A percentile compares a stretch with the other conserved stretches of the same genome.
phyloP scores from a whole-genome alignment of 2,888 invertebrate species.

The Herminia tarsipennalis region DNA sequence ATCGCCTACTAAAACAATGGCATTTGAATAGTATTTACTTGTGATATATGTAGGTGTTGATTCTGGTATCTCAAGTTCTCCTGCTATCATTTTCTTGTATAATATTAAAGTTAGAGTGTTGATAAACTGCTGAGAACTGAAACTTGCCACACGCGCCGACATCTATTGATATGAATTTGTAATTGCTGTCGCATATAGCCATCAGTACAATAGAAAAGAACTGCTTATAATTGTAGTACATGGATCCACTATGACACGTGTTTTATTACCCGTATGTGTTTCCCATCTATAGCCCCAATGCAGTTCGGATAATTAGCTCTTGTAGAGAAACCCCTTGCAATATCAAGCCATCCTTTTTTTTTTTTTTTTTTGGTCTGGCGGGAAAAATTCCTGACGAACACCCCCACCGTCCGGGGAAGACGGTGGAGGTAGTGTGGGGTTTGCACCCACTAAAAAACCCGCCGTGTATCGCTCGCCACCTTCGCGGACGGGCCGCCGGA shows the following conservation, averaged over 20 bases:
- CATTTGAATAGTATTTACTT: background rate
- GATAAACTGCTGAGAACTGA: background rate
- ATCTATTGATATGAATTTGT: constrained; percentile 10
- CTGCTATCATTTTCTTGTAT: background rate
- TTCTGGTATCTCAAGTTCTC: background rate
- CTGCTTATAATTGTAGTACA: too few relatives aligned
- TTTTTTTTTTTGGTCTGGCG: too few relatives aligned
- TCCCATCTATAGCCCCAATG: constrained; percentile 21
- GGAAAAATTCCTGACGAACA: too few relatives aligned
- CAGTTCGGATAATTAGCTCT: constrained; percentile 22
- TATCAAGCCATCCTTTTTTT: constrained; percentile 9
- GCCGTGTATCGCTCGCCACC: too few relatives aligned
- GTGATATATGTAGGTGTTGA: background rate
- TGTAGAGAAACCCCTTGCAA: constrained; percentile 7
- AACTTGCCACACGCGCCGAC: constrained; percentile 7
- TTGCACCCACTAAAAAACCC: too few relatives aligned
- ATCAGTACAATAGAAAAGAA: too few relatives aligned
- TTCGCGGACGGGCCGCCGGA: too few relatives aligned
- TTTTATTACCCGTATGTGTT: constrained; percentile 22
- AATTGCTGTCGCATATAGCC: constrained; percentile 9
- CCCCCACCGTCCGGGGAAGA: too few relatives aligned
- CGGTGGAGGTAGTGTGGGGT: too few relatives aligned
- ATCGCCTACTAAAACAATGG: background rate
- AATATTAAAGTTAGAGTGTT: background rate
- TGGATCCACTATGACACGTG: constrained; percentile 19